phyloP scores from a whole-genome alignment of 2,797 vertebrate genomes.

The Girardinus metallicus region DNA sequence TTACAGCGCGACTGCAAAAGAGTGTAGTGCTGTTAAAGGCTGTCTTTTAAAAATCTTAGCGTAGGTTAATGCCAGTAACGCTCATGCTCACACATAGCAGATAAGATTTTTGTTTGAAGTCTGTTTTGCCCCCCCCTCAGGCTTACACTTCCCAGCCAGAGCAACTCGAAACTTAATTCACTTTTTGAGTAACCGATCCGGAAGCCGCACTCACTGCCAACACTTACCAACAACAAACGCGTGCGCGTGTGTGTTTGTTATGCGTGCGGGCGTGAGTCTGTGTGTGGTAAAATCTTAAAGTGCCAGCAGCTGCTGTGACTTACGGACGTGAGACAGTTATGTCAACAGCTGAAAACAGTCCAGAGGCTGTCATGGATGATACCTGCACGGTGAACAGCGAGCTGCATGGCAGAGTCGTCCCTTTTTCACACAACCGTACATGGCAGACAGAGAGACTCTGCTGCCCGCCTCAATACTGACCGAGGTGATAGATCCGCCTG shows the following conservation, averaged over 20 bases:
- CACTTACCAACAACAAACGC: background rate
- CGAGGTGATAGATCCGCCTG: constrained; percentile 7
- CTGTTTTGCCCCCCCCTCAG: too few species aligned
- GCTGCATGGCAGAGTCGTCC: constrained; percentile 6
- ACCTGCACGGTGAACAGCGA: constrained; percentile 28
- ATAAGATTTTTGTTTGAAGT: background rate
- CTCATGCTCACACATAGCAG: background rate
- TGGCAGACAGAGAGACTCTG: constrained; percentile 6
- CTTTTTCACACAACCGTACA: constrained; percentile 17
- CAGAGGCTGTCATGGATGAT: constrained; percentile 25
- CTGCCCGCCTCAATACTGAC: constrained; percentile 3
- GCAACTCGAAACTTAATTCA: background rate
- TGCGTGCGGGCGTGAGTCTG: background rate
- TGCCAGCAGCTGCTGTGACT: constrained; percentile 3
- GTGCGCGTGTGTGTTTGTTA: background rate
- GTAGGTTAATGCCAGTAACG: background rate
- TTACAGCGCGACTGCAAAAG: background rate
- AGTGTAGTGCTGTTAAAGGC: background rate
- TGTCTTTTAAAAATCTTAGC: background rate
- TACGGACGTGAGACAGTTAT: constrained; percentile 24
- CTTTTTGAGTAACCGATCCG: background rate
- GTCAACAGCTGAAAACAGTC: constrained; percentile 16
- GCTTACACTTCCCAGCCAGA: background rate
- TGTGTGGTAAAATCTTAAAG: background rate
- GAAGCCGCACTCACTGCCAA: background rate